Conservation (phyloP, 2,797 vertebrate species). For the Discoglossus pictus region DNA sequence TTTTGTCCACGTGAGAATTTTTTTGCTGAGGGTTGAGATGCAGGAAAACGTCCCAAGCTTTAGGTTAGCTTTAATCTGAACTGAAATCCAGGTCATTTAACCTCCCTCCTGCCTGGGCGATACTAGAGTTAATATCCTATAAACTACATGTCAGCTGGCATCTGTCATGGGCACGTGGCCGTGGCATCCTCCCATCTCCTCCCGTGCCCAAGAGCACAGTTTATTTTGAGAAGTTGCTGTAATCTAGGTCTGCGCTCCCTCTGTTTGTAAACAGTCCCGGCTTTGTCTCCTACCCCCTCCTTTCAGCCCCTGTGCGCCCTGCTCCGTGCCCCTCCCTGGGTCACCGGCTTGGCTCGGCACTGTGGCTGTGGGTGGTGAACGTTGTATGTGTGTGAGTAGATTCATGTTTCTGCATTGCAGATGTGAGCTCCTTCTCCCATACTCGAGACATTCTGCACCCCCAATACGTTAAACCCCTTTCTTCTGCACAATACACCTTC, state of each 20-base stretch:
- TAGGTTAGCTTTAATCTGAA: no score
- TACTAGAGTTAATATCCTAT: no score
- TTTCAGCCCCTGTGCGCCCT: not conserved
- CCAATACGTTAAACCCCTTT: no score
- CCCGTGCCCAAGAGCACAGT: not conserved
- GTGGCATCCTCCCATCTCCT: not conserved
- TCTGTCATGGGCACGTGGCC: not conserved
- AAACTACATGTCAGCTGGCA: constrained; percentile 8
- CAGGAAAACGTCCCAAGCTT: no score
- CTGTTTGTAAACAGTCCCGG: constrained; percentile 26
- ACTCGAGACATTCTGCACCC: no score
- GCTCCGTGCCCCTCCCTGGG: constrained; percentile 6
- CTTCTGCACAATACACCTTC: no score
- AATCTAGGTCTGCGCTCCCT: not conserved
- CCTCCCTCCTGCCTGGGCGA: not conserved
- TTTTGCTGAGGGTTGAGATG: no score
- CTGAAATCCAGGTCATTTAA: no score
- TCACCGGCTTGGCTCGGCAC: not conserved
- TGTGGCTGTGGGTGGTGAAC: not conserved
- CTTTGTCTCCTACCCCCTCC: constrained; percentile 5
- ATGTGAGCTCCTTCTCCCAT: not conserved
- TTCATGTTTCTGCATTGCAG: not conserved
- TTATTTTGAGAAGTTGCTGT: constrained; percentile 14
- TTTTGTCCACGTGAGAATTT: no score
- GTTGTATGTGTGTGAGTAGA: not conserved